Evolutionary conservation across 2,888 invertebrate species (phyloP), one percentile per base, ranked within the genome.

Genomic region (Caenorhabditis angaria): DNA sequence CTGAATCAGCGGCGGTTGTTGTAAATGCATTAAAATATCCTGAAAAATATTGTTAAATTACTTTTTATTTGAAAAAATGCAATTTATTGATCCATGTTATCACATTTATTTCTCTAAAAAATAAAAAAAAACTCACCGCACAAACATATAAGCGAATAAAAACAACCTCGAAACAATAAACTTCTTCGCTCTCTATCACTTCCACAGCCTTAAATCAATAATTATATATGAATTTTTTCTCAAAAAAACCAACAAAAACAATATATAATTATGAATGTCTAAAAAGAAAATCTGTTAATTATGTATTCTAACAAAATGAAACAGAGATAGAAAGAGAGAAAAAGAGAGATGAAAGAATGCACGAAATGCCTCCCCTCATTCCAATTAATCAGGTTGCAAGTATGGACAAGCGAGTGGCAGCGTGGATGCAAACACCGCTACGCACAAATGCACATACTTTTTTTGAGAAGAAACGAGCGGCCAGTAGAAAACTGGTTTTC

Each of bases 1-100:
- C 20, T 29, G 55, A 3, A 27, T 29, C 2, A 32, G 20, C 20
- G 55, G 41, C 41, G 41, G 41, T 18, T 12, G 41, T 41, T 41
- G 41, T 41, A 41, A 41, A 41, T 41, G 41, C 41, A 41, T 41
- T 18, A 41, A 41, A 10, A 41, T 41, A 41, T 41, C 41, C 41
- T 41, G 41, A 41, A 41, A 41, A 14, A 41, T 14, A 12, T 41
- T 10, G 5, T 10, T 41, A 41, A 10, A 14, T 41, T 41, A 2
- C 2, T 41, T 41, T 41, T 41, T 41, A 18, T 41, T 41, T 41
- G 3, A 14, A 41, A 12, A 41, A 12, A 8, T 5, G 10, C 32
- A 8, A 32, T 32, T 32, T 32, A 5, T 32, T 10, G 10, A 32
- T n/a, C n/a, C n/a, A n/a, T n/a, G n/a, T n/a, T n/a, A n/a, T 32